Evolutionary conservation across 1,140 invertebrate genomes (phyloP).

Genomic region (Caenorhabditis tropicalis): DNA sequence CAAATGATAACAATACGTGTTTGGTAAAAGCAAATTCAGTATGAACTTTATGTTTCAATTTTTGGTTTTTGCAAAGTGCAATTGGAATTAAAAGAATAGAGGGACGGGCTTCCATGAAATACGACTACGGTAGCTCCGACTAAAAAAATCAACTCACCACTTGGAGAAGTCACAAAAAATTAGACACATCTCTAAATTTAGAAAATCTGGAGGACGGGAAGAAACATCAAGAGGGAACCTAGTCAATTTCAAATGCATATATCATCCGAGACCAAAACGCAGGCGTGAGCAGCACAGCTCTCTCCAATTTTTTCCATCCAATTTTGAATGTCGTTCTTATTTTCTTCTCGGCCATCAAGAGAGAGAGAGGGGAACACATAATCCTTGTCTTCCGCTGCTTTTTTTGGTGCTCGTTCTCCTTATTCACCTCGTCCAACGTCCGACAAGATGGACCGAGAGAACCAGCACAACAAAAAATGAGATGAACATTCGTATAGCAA

Average conservation of each 20-base stretch:
- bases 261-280: not conserved
- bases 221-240: not conserved
- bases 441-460: not conserved
- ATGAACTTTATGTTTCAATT: not conserved
- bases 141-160: too few relatives aligned
- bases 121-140: too few relatives aligned
- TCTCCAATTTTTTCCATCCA: not conserved
- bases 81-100: not conserved
- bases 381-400: slow-evolving; percentile 33
- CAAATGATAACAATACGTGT: slow-evolving; percentile 21
- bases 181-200: too few relatives aligned
- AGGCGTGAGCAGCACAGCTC: not conserved
- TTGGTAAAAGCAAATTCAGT: not conserved
- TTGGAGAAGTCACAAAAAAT: too few relatives aligned
- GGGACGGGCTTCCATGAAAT: too few relatives aligned
- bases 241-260: slow-evolving; percentile 34
- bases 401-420: not conserved
- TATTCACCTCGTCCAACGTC: slow-evolving; percentile 21
- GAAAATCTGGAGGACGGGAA: not conserved
- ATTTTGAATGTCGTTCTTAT: slow-evolving; percentile 17
- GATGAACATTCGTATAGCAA: slow-evolving; percentile 37
- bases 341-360: not conserved
- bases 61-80: not conserved
- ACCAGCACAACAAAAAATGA: slow-evolving; percentile 31
- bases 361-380: slow-evolving; percentile 38